Base-by-base conservation (phyloP, 1,140 invertebrate genomes). In the Drosophila athabasca region DNA sequence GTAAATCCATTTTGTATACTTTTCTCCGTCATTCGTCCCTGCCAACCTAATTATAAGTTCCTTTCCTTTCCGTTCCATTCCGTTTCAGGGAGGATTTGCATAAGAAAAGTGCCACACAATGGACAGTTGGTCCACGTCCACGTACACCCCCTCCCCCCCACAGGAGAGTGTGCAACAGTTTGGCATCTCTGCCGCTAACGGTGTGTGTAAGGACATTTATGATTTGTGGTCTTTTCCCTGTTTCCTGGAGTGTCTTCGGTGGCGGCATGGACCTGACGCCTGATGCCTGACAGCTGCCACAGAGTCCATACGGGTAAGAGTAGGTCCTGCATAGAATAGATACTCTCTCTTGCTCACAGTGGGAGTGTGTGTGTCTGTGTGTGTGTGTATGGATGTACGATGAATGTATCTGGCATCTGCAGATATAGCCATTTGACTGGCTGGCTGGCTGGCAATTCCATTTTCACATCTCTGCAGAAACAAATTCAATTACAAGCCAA, bases 401-500 rank as follows among this genome's bases (percentile, higher is more conserved):
- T 3, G 26, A 29, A 29, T 17, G 1, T 9, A 26, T 48, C 8
- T 39, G n/a, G 44, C 19, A 41, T 15, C 44, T 69, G 62, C 45
- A 44, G 62, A 66, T 66, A 59, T 43, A 58, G 65, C 45, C 65
- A 69, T 69, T 69, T 74, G 70, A 19, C 43, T 51, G 62, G 50
- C 15, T 74, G 62, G 50, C 15, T 74, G 70, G 24, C 43, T 64
- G 71, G 71, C 71, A 75, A 66, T 75, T 75, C 54, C 71, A 75
- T 75, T 75, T 75, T 66, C 71, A 75, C 71, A 66, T 75, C 71
- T 59, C 29, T 61, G 51, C 52, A 52, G 66, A 62, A 58, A 62
- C 73, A 81, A 84, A 84, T 84, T 87, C 67, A 84, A 84, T 84
- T 84, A 84, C 82, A 87, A 76, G 79, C 58, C 68, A 68, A 76